Base-by-base conservation (phyloP, 2,888 invertebrate genomes). In the Diarsia brunnea region DNA sequence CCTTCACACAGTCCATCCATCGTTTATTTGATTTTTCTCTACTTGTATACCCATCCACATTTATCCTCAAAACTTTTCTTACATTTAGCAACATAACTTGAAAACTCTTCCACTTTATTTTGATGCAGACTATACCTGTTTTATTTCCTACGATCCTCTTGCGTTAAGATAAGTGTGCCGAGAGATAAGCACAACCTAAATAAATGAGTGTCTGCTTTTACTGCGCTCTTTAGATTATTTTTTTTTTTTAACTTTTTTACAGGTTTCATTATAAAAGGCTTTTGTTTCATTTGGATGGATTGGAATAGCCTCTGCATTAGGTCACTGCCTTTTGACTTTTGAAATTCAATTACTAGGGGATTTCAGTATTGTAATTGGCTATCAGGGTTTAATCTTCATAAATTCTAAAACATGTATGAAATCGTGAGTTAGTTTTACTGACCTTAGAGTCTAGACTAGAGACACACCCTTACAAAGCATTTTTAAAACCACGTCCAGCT, bases 101-200 rank as follows among this genome's bases (percentile, higher is more conserved):
- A 7, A 45, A 51, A 0, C 4, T n/a, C 21, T 8, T 10, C 12
- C 45, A 61, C 16, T 61, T 73, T 21, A 53, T 80, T 80, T 81
- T 19, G 61, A 19, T 19, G 66, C 55, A n/a, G 55, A 67, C 63
- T 45, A 24, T 75, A 79, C 67, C 19, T 66, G 21, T 53, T 69
- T 68, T 82, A 53, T 78, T 65, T 69, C 55, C 65, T 45, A 78
- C 16, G n/a, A 61, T 65, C 53, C 70, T 69, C 82, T 67, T 58
- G 43, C 45, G 60, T 27, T n/a, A 47, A 64, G 82, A 68, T 80
- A 71, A 82, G 58, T 80, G 49, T 60, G 65, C 45, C n/a, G 27
- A 51, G 4, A 75, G 75, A 81, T 81, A 81, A 74, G 55, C 49
- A 38, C 21, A 45, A 16, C 14, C 63, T 43, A 67, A 81, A 74